phyloP scores from a whole-genome alignment of 2,113 vertebrate genomes.

The Eurystomus gularis region DNA sequence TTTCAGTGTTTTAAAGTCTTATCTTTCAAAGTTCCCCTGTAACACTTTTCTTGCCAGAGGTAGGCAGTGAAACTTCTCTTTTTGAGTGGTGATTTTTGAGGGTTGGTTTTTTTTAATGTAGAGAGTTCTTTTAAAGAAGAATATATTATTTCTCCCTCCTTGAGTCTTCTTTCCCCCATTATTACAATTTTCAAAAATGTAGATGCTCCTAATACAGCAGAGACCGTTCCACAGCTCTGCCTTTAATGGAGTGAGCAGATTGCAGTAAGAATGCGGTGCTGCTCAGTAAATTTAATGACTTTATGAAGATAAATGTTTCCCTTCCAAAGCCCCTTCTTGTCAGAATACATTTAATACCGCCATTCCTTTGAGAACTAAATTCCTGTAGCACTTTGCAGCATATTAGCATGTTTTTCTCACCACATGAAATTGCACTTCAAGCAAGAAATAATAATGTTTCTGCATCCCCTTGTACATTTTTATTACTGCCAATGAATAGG shows the following conservation, averaged over 20 bases:
- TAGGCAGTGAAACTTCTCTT: background rate
- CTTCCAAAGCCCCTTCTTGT: constrained; percentile 82
- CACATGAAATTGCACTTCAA: constrained; percentile 84
- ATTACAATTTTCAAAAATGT: constrained; percentile 65
- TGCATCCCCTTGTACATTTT: constrained; percentile 82
- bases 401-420: constrained; percentile 83
- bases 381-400: constrained; percentile 80
- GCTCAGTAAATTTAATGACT: constrained; percentile 86
- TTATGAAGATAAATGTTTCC: constrained; percentile 87
- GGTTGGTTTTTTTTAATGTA: background rate
- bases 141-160: constrained; percentile 21
- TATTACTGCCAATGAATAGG: constrained; percentile 85
- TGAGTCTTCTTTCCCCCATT: constrained; percentile 19
- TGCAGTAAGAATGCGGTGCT: constrained; percentile 77
- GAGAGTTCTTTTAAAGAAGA: background rate
- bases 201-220: constrained; percentile 64
- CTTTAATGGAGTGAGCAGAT: constrained; percentile 84
- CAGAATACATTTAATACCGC: constrained; percentile 84
- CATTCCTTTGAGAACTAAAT: constrained; percentile 84
- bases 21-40: background rate
- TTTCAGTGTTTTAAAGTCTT: background rate
- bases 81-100: background rate
- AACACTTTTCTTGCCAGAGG: background rate
- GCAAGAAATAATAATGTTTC: constrained; percentile 85
- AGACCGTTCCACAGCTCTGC: constrained; percentile 72